phyloP scores from a whole-genome alignment of 2,113 vertebrate genomes.

The Nansenia antarctica region DNA sequence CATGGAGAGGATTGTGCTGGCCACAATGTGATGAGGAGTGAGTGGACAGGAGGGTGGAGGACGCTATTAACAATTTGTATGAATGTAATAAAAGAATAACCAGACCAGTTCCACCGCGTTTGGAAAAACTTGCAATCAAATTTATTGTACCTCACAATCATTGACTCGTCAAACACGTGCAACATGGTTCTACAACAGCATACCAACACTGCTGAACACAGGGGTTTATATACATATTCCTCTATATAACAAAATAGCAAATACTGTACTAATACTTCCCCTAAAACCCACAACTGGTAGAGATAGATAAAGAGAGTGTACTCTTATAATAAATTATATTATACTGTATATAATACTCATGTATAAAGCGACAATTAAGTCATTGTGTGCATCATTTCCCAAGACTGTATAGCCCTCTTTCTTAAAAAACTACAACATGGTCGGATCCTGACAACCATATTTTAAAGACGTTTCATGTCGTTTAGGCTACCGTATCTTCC shows the following conservation, averaged over 20 bases:
- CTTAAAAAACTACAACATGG: conserved; percentile 21
- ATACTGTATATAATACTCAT: too few species aligned
- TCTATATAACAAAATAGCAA: conserved; percentile 87
- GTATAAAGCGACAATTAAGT: conserved; percentile 32
- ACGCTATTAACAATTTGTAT: background rate
- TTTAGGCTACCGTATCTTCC: conserved; percentile 48
- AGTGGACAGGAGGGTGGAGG: too few species aligned
- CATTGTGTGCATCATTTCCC: conserved; percentile 34
- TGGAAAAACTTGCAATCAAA: conserved; percentile 77
- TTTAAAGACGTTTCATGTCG: conserved; percentile 23
- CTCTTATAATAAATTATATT: background rate
- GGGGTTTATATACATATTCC: conserved; percentile 84
- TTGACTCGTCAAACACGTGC: conserved; percentile 77
- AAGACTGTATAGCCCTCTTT: conserved; percentile 49
- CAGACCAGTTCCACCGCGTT: conserved; percentile 35
- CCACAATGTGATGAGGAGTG: background rate
- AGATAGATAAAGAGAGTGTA: conserved; percentile 31
- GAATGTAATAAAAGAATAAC: conserved; percentile 20
- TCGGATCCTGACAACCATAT: conserved; percentile 4
- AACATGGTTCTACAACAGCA: conserved; percentile 79
- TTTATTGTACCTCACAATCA: conserved; percentile 81
- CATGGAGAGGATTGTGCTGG: background rate
- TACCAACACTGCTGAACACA: conserved; percentile 75
- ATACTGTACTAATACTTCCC: conserved; percentile 60
- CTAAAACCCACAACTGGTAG: conserved; percentile 22